These are phyloP conservation scores for Sebastes taczanowskii DNA, from an alignment of 2,797 vertebrate species.

Conservation along the genomic window DNA sequence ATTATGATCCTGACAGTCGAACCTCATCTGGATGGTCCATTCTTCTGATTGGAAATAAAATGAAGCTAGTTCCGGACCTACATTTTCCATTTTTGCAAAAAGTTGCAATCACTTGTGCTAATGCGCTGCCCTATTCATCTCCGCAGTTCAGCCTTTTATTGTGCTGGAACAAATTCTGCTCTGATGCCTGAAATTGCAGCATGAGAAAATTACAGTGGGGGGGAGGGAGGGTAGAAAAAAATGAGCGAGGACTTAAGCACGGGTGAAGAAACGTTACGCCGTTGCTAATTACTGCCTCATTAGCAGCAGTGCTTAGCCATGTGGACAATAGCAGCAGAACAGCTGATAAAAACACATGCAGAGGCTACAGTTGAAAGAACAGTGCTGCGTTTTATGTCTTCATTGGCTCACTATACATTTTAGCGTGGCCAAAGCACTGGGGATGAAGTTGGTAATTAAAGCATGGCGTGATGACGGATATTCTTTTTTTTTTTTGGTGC, in stretches of 20 bases:
- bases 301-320: constrained; percentile 80
- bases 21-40: constrained; percentile 37
- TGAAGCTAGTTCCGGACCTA: constrained; percentile 39
- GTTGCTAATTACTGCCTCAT: constrained; percentile 83
- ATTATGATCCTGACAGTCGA: constrained; percentile 32
- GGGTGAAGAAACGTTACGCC: constrained; percentile 78
- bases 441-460: constrained; percentile 72
- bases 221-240: neutral
- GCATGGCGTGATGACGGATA: constrained; percentile 50
- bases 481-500: neutral
- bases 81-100: constrained; percentile 57
- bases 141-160: constrained; percentile 61
- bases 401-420: constrained; percentile 71
- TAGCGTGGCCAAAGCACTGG: constrained; percentile 53
- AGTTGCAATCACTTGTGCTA: constrained; percentile 56
- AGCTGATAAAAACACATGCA: constrained; percentile 82
- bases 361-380: constrained; percentile 78
- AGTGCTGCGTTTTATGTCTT: constrained; percentile 75
- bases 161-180: constrained; percentile 74
- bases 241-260: constrained; percentile 74
- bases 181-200: constrained; percentile 79
- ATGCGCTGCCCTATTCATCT: constrained; percentile 53
- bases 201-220: constrained; percentile 74
- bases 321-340: constrained; percentile 79
- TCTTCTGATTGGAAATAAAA: constrained; percentile 52